These are phyloP conservation scores for Pachypsylla venusta DNA, from an alignment of 1,140 invertebrate species.

Conservation along the genomic window DNA sequence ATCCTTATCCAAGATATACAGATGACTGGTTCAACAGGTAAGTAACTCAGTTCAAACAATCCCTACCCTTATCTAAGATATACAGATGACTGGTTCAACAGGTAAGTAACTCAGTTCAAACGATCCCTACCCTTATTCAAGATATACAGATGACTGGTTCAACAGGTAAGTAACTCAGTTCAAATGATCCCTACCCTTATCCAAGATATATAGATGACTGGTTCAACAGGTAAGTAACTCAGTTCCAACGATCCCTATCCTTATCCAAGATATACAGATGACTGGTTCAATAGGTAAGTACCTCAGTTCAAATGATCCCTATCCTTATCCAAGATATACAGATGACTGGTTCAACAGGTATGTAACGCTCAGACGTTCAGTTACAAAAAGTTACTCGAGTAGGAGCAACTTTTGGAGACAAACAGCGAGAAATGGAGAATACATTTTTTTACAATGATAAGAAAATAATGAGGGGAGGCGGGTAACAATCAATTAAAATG, in stretches of 20 bases:
- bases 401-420: no score
- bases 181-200: no score
- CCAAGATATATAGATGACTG: no score
- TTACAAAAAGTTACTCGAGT: no score
- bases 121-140: constrained; percentile 89
- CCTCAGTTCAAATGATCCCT: constrained; percentile 97
- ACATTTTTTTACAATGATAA: no score
- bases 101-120: constrained; percentile 98
- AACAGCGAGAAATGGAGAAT: no score
- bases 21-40: constrained; percentile 98
- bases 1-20: constrained; percentile 89
- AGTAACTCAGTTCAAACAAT: no score
- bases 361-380: no score
- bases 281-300: constrained; percentile 94
- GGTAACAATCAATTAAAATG: no score
- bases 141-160: constrained; percentile 97
- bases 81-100: constrained; percentile 90
- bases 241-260: constrained; percentile 96
- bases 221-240: constrained; percentile 92
- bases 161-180: constrained; percentile 92
- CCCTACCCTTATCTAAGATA: no score
- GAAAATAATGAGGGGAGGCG: no score
- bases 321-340: constrained; percentile 89
- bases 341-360: constrained; percentile 98
- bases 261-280: constrained; percentile 91